These are phyloP conservation scores for Cremastinae sp. DNA, from an alignment of 2,888 invertebrate genomes.

Conservation along the genomic window DNA sequence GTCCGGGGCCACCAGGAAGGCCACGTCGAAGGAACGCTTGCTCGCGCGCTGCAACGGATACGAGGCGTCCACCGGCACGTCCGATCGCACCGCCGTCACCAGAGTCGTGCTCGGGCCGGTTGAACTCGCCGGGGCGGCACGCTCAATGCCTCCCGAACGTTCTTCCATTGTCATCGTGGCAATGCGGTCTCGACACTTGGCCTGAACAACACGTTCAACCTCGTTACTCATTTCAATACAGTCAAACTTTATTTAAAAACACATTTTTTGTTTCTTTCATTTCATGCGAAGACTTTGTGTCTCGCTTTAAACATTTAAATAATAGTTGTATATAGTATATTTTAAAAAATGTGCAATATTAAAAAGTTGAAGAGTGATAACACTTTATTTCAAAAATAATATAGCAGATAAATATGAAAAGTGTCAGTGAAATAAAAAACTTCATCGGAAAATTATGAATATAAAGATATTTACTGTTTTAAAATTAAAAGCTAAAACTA, in stretches of 20 bases:
- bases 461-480: no score
- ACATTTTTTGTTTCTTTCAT: no score
- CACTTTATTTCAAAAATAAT: no score
- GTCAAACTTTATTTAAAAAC: neutral
- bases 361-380: no score
- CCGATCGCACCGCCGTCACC: conserved; percentile 62
- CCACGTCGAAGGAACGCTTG: conserved; percentile 95
- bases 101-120: conserved; percentile 57
- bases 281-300: no score
- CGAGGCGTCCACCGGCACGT: conserved; percentile 73
- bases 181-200: conserved; percentile 46
- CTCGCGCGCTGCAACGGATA: conserved; percentile 77
- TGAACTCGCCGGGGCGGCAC: conserved; percentile 72
- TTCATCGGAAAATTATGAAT: no score
- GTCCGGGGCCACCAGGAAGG: conserved; percentile 93
- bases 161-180: conserved; percentile 80
- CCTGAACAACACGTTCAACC: conserved; percentile 37
- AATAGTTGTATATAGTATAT: no score
- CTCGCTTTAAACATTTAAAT: no score
- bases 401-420: no score
- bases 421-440: no score
- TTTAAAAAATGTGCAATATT: no score
- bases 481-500: no score
- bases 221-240: neutral
- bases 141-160: conserved; percentile 79